Evolutionary conservation across 2,113 vertebrate species (phyloP).

Genomic region (Hippocampus barbouri): DNA sequence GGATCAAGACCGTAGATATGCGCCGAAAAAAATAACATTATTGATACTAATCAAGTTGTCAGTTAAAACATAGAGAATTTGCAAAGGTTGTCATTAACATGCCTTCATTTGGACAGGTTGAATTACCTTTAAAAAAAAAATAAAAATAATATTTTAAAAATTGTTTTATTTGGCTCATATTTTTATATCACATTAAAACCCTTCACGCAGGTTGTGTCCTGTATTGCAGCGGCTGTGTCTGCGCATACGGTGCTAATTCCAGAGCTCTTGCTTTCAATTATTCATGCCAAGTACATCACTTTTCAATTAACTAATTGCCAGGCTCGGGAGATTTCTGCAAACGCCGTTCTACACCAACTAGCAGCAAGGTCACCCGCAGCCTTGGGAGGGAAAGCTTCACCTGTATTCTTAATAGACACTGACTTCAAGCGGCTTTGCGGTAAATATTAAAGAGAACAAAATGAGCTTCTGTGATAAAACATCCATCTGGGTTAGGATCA

Average conservation of each 20-base stretch:
- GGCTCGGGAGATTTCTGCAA: conserved; percentile 51
- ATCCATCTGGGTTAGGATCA: not conserved
- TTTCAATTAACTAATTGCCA: conserved; percentile 71
- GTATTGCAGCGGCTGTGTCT: conserved; percentile 5
- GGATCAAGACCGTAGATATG: conserved; percentile 26
- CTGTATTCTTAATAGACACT: conserved; percentile 47
- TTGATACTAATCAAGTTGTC: conserved; percentile 50
- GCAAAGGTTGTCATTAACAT: conserved; percentile 24
- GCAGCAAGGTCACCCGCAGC: conserved; percentile 37
- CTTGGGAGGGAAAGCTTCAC: conserved; percentile 22
- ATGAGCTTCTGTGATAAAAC: conserved; percentile 34
- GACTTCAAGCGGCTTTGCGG: conserved; percentile 36
- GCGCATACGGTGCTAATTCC: conserved; percentile 47
- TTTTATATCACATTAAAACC: not conserved
- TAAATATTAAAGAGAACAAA: conserved; percentile 67
- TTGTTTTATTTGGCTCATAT: not conserved
- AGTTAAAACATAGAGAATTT: conserved; percentile 30
- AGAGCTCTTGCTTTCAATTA: conserved; percentile 54
- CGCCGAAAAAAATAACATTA: conserved; percentile 51
- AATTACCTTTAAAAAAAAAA: not conserved
- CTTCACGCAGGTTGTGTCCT: not conserved
- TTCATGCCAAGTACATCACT: conserved; percentile 66
- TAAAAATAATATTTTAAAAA: not conserved
- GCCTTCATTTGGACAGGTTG: conserved; percentile 1
- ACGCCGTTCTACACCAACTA: conserved; percentile 9